Conservation (phyloP, 2,797 vertebrate species). For the Megaceryle alcyon region DNA sequence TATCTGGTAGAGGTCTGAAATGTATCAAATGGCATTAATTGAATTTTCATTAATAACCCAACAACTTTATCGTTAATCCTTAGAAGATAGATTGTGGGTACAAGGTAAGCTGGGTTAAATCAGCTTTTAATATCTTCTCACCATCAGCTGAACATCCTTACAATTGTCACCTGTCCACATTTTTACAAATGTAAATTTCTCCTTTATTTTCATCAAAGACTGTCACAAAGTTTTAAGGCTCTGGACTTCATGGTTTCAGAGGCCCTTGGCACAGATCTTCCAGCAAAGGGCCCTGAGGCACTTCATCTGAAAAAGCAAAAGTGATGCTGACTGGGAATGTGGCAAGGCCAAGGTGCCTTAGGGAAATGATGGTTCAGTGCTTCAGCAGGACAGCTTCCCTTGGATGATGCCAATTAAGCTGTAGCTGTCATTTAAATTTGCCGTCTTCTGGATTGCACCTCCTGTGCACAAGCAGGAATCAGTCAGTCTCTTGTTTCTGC, state of each 20-base stretch:
- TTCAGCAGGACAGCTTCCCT: constrained; percentile 23
- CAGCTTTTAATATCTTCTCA: neutral
- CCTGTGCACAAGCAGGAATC: constrained; percentile 29
- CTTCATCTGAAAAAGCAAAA: constrained; percentile 37
- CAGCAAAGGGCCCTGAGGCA: constrained; percentile 30
- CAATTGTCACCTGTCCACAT: neutral
- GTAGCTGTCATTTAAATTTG: constrained; percentile 61
- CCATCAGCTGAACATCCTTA: neutral
- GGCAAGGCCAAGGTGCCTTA: constrained; percentile 33
- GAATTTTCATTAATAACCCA: neutral
- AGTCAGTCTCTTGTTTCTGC: constrained; percentile 3
- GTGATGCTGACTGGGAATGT: constrained; percentile 10
- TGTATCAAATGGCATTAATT: neutral
- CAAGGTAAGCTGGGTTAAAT: neutral
- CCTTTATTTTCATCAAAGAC: neutral
- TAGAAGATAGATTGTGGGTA: neutral
- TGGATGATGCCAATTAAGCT: constrained; percentile 64
- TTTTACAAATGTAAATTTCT: neutral
- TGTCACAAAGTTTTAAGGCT: constrained; percentile 17
- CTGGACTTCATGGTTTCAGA: neutral
- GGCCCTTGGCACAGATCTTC: neutral
- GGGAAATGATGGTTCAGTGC: constrained; percentile 51
- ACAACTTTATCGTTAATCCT: neutral
- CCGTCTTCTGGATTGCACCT: constrained; percentile 10
- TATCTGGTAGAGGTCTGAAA: neutral